phyloP scores from a whole-genome alignment of 2,797 vertebrate genomes.

The Coendou prehensilis region DNA sequence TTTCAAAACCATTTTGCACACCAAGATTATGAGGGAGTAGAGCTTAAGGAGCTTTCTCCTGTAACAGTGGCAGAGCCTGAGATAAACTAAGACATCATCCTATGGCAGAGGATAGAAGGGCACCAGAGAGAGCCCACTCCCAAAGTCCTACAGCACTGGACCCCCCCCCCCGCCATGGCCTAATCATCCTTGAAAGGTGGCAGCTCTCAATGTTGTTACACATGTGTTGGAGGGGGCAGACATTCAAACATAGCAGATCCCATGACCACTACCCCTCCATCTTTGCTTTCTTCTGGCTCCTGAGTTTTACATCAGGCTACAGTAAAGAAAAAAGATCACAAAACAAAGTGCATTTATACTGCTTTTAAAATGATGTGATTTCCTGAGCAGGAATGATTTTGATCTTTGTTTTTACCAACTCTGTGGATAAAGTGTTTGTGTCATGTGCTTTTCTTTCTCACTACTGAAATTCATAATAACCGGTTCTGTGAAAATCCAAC shows the following conservation, averaged over 20 bases:
- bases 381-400: not conserved
- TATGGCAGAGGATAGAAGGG: not conserved
- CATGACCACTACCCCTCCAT: fast-evolving
- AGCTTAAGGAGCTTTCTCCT: not conserved
- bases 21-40: not conserved
- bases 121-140: not conserved
- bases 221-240: not conserved
- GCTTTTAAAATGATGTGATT: not conserved
- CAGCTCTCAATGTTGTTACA: not conserved
- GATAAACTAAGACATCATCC: not conserved
- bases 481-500: not conserved
- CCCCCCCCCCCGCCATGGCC: not conserved
- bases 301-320: not conserved
- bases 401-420: not conserved
- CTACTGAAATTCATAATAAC: not conserved
- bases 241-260: not conserved
- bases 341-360: not conserved
- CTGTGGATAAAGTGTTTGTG: not conserved
- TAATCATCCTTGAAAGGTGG: not conserved
- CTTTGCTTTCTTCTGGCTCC: not conserved
- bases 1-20: not conserved
- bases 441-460: not conserved
- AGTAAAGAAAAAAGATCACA: not conserved
- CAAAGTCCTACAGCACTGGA: not conserved
- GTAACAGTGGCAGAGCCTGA: no score